phyloP scores from a whole-genome alignment of 2,888 invertebrate genomes.

The Ichneumon xanthorius region DNA sequence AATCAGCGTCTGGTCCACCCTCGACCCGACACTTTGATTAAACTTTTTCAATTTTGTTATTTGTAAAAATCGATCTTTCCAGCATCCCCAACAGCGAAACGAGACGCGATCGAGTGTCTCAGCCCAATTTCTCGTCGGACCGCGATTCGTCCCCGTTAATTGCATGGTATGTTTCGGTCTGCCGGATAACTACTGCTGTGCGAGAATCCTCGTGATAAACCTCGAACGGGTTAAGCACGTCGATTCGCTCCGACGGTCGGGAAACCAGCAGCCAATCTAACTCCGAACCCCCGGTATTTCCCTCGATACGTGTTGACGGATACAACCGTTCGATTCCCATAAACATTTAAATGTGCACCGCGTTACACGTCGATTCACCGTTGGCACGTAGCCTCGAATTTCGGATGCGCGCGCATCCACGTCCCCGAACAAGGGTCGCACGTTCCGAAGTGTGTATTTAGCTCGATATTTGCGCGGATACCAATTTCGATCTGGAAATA shows the following conservation, averaged over 20 bases:
- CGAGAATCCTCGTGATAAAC: conserved; percentile 37
- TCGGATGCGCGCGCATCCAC: background rate
- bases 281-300: conserved; percentile 25
- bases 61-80: background rate
- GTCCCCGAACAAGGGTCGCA: background rate
- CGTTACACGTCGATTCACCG: conserved; percentile 3
- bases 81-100: background rate
- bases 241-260: conserved; percentile 39
- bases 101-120: conserved; percentile 1
- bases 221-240: conserved; percentile 29
- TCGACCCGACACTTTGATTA: background rate
- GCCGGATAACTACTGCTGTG: background rate
- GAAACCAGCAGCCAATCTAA: conserved; percentile 42
- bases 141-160: conserved; percentile 32
- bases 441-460: background rate
- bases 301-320: conserved; percentile 26
- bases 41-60: background rate
- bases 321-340: conserved; percentile 33
- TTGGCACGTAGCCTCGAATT: background rate
- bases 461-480: background rate
- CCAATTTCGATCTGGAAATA: conserved; percentile 4
- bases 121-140: background rate
- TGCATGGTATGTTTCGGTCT: conserved; percentile 36
- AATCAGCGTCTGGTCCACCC: background rate
- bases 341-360: conserved; percentile 26